These are phyloP conservation scores for Phalacrocorax pelagicus DNA, from an alignment of 2,113 vertebrate genomes.

Conservation along the genomic window DNA sequence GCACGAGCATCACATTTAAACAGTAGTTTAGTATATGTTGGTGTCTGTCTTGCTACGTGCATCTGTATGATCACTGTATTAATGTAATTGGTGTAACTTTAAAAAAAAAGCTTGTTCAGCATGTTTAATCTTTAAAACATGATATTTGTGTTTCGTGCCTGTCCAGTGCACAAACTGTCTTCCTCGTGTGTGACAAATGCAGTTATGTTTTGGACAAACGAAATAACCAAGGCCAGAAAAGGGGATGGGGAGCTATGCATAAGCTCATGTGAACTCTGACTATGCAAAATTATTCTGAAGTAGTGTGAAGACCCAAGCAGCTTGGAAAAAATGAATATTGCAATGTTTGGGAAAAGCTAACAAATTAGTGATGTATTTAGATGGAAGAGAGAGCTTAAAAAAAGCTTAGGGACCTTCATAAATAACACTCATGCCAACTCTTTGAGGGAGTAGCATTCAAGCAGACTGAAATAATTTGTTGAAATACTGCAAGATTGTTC, in stretches of 20 bases:
- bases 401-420: not conserved
- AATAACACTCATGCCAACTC: not conserved
- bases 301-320: not conserved
- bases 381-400: not conserved
- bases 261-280: not conserved
- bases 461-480: not conserved
- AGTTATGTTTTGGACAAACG: not conserved
- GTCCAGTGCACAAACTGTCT: not conserved
- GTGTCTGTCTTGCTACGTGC: not conserved
- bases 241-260: not conserved
- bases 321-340: not conserved
- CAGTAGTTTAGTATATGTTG: not conserved
- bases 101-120: not conserved
- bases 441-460: not conserved
- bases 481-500: not conserved
- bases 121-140: not conserved
- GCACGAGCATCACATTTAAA: not conserved
- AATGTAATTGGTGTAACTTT: not conserved
- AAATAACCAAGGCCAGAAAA: not conserved
- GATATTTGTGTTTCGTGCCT: not conserved
- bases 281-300: not conserved
- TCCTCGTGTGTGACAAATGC: not conserved
- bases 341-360: not conserved
- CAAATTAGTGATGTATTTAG: not conserved
- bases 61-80: not conserved